Conservation (phyloP, 92 coral and sea anemone genomes). For the Ricordea florida region DNA sequence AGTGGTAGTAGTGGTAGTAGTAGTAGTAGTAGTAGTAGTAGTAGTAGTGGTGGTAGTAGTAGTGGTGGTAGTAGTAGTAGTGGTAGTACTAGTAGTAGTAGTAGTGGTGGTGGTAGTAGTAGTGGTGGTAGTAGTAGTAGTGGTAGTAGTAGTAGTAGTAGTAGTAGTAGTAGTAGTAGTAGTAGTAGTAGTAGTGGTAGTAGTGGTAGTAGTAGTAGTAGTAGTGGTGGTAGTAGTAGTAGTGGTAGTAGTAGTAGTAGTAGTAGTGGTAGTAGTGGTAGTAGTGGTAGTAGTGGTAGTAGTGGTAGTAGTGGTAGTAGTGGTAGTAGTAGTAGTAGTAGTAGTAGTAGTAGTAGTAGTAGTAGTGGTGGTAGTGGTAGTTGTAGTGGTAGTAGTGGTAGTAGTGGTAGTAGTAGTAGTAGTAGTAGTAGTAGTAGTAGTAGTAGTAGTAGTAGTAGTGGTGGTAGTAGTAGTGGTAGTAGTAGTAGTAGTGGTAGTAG, state of each 20-base stretch:
- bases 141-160: background rate
- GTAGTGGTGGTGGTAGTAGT: conserved; percentile 4
- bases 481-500: conserved; percentile 5
- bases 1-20: conserved; percentile 19
- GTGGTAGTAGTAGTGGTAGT: conserved; percentile 9
- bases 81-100: conserved; percentile 5
- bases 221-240: conserved; percentile 10
- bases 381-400: conserved; percentile 14
- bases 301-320: conserved; percentile 15
- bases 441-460: conserved; percentile 13
- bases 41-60: conserved; percentile 5
- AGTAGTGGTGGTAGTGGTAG: conserved; percentile 20
- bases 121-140: conserved; percentile 3
- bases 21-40: conserved; percentile 9
- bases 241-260: conserved; percentile 7
- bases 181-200: background rate
- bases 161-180: conserved; percentile 6
- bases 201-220: conserved; percentile 11
- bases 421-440: conserved; percentile 16
- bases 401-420: conserved; percentile 12
- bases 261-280: conserved; percentile 15
- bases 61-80: conserved; percentile 15
- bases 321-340: conserved; percentile 18
- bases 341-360: conserved; percentile 3
- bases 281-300: conserved; percentile 19